These are phyloP conservation scores for Scaptomyza polygonia DNA, from an alignment of 2,888 invertebrate genomes.

Conservation along the genomic window DNA sequence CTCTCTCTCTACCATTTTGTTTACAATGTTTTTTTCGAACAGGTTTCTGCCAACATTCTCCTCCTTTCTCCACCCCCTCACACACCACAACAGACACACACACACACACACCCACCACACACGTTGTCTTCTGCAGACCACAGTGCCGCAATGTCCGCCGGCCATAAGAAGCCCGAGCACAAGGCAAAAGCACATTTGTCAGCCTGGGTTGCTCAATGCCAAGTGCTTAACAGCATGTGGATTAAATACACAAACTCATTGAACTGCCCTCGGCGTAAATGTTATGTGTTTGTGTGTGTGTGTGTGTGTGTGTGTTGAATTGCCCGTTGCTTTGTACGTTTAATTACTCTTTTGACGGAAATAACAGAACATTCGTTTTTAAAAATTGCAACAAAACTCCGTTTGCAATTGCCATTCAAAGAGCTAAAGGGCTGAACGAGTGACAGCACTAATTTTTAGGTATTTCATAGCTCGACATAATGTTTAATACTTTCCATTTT, in stretches of 20 bases:
- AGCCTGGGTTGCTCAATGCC: slow-evolving; percentile 22
- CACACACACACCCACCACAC: slow-evolving; percentile 5
- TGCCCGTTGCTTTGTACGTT: slow-evolving; percentile 72
- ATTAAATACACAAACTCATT: neutral
- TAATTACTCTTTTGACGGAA: slow-evolving; percentile 79
- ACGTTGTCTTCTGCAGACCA: slow-evolving; percentile 45
- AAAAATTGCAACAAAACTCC: slow-evolving; percentile 54
- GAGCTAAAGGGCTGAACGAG: neutral
- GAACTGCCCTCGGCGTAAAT: slow-evolving; percentile 34
- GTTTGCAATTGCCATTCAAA: neutral
- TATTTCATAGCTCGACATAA: no score
- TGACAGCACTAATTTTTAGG: neutral
- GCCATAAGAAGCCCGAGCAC: slow-evolving; percentile 46
- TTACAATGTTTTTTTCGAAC: slow-evolving; percentile 72
- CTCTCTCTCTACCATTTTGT: slow-evolving; percentile 58
- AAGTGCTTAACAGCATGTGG: neutral
- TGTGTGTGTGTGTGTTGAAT: slow-evolving; percentile 56
- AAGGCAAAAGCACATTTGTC: slow-evolving; percentile 35
- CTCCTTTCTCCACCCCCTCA: neutral
- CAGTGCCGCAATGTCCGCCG: slow-evolving; percentile 47
- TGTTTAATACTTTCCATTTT: no score
- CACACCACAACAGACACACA: neutral
- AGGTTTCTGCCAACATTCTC: slow-evolving; percentile 51
- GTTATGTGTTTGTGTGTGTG: neutral
- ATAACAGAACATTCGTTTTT: slow-evolving; percentile 72